Percentiles rank a stretch among this genome's conserved stretches.
Conservation (phyloP, 1,140 invertebrate genomes). For the Drosophila repletoides region DNA sequence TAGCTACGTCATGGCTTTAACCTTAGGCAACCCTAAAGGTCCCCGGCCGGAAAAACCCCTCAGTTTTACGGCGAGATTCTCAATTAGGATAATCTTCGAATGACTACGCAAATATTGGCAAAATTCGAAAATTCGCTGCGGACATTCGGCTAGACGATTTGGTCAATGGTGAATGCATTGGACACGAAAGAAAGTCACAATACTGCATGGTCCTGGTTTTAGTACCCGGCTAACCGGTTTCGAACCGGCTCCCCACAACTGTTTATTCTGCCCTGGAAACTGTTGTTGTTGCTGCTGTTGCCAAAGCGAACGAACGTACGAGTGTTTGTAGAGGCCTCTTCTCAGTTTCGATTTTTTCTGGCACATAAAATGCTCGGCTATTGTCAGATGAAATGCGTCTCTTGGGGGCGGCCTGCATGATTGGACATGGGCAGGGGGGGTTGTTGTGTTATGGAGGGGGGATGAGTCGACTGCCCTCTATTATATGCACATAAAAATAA, state of each 20-base stretch:
- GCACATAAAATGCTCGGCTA: constrained; percentile 59
- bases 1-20: constrained; percentile 20
- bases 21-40: constrained; percentile 18
- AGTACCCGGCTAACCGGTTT: neutral
- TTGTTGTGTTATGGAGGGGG: neutral
- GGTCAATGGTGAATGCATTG: constrained; percentile 48
- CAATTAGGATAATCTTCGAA: constrained; percentile 81
- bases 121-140: constrained; percentile 74
- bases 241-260: constrained; percentile 7
- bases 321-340: constrained; percentile 22
- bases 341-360: constrained; percentile 33
- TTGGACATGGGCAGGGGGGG: too few relatives aligned
- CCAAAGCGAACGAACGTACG: too few relatives aligned
- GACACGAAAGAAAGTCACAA: constrained; percentile 42
- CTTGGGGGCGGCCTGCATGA: constrained; percentile 47
- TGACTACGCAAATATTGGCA: constrained; percentile 81
- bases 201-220: constrained; percentile 9
- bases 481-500: constrained; percentile 80
- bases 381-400: constrained; percentile 70
- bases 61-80: constrained; percentile 63
- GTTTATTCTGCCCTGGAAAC: constrained; percentile 39
- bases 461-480: constrained; percentile 53
- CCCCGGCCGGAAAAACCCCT: neutral
- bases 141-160: constrained; percentile 27
- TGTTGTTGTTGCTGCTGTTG: constrained; percentile 39